Base-by-base conservation (phyloP, 2,113 vertebrate genomes). In the Chloroceryle aenea region DNA sequence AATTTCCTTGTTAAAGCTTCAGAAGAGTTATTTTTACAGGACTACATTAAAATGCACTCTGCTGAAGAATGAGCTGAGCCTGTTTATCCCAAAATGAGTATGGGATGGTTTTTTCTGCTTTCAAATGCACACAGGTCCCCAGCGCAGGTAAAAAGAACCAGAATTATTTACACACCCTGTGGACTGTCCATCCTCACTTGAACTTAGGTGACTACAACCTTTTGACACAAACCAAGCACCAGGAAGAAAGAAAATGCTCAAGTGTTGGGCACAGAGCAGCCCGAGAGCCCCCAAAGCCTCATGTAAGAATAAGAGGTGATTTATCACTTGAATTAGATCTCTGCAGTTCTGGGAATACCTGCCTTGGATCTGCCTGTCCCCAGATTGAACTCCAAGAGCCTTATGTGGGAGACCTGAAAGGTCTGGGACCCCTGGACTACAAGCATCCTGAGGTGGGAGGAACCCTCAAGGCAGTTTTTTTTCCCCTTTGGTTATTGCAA, bases 231-330 rank as follows among this genome's bases (percentile, higher is more conserved):
- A 6, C 5, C 48, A 4, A 19, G 7, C 27, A 34, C 22, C 36
- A 22, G 10, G 1, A 17, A 13, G 47, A 13, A 9, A 12, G 6
- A n/a, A 11, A 8, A 12, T 2, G 6, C 67, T 38, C 21, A 0
- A 32, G 38, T 2, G 53, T 13, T 27, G 76, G 64, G 64, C 40
- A 32, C 29, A 15, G 32, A 73, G 62, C 56, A 53, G 56, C 30
- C 21, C 0, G 1, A 30, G 74, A 17, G 69, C 53, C 48, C 38
- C 2, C 19, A 14, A 1, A 0, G 14, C 32, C 76, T 67, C 61
- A 0, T 0, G 7, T 0, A 6, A 25, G 25, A 29, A 1, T 1
- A 58, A 14, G 0, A 3, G 63, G 4, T 15, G 64, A 23, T 45
- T 63, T 0, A 13, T 5, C 40, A 36, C 53, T 32, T 68, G 15